A percentile compares a stretch with the other conserved stretches of the same genome.
phyloP scores from a whole-genome alignment of 1,140 invertebrate genomes.

The Drusus annulatus region DNA sequence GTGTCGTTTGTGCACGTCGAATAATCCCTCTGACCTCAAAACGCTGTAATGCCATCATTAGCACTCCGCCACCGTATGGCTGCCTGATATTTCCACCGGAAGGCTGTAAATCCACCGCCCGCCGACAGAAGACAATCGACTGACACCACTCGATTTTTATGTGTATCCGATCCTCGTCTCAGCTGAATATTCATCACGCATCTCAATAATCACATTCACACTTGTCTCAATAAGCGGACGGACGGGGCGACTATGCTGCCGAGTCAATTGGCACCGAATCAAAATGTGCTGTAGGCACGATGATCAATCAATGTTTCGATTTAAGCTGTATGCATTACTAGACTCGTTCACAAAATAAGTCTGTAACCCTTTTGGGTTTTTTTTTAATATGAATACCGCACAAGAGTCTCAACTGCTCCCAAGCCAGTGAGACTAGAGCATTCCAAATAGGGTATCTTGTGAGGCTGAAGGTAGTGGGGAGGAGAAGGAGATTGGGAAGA shows the following conservation, averaged over 20 bases:
- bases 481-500: too few relatives aligned
- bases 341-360: too few relatives aligned
- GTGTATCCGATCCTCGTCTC: neutral
- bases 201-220: slow-evolving; percentile 25
- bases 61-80: neutral
- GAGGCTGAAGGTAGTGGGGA: too few relatives aligned
- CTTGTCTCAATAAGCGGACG: slow-evolving; percentile 23
- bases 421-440: too few relatives aligned
- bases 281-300: neutral
- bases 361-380: too few relatives aligned
- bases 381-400: too few relatives aligned
- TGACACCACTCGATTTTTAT: neutral
- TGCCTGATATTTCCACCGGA: slow-evolving; percentile 10
- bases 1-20: too few relatives aligned
- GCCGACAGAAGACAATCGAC: slow-evolving; percentile 10
- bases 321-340: too few relatives aligned
- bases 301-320: too few relatives aligned
- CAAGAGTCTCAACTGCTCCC: too few relatives aligned
- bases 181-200: slow-evolving; percentile 22
- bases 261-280: slow-evolving; percentile 1
- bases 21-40: neutral
- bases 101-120: neutral
- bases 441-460: too few relatives aligned
- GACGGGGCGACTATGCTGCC: neutral
- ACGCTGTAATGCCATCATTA: neutral